phyloP scores from a whole-genome alignment of 2,113 vertebrate species.

The Puffinus mauretanicus region DNA sequence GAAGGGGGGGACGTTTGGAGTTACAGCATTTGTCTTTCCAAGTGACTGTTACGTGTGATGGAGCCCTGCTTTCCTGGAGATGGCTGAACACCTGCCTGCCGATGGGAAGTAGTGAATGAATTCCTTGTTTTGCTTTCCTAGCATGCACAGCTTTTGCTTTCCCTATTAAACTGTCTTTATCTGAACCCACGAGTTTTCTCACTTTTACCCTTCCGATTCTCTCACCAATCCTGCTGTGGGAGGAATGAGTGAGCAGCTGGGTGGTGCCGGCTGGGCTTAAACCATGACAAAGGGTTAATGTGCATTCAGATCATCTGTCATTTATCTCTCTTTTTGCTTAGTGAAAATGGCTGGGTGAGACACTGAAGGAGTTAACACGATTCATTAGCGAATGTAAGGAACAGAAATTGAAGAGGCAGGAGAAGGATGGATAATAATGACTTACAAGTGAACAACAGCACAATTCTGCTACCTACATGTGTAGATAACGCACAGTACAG shows the following conservation, averaged over 20 bases:
- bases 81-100: neutral
- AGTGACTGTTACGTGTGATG: fast-evolving
- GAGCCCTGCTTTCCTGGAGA: neutral
- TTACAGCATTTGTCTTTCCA: fast-evolving
- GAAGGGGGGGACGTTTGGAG: fast-evolving
- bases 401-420: neutral
- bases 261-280: neutral
- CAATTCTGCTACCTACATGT: neutral
- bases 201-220: neutral
- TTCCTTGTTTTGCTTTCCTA: neutral
- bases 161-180: neutral
- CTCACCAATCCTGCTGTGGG: neutral
- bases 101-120: fast-evolving
- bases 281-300: neutral
- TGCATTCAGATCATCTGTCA: neutral
- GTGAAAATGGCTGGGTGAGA: neutral
- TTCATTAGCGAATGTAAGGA: neutral
- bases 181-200: neutral
- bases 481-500: neutral
- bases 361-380: neutral
- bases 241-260: neutral
- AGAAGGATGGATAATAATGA: neutral
- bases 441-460: neutral
- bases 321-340: neutral
- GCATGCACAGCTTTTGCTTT: fast-evolving